phyloP scores from a whole-genome alignment of 2,888 invertebrate genomes.

The Idaea dimidiata region DNA sequence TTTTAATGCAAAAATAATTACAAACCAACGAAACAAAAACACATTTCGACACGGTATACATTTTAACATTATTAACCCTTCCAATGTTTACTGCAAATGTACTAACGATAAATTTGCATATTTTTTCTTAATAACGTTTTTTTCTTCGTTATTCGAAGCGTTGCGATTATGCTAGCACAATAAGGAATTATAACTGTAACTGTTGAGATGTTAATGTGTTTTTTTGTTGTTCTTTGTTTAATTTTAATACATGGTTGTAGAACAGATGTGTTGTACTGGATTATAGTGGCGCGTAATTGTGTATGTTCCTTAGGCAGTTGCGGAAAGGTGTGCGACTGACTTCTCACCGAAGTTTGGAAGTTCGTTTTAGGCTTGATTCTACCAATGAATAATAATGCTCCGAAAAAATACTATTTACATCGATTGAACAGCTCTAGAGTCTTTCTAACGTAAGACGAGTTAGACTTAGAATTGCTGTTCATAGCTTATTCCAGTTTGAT shows the following conservation, averaged over 20 bases:
- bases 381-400: too few species aligned
- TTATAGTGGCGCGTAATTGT: not conserved
- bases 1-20: slow-evolving; percentile 37
- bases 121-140: slow-evolving; percentile 55
- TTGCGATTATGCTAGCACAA: slow-evolving; percentile 57
- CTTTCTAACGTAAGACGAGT: too few species aligned
- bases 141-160: slow-evolving; percentile 50
- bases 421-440: too few species aligned
- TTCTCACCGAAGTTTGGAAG: not conserved
- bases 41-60: slow-evolving; percentile 38
- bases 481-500: too few species aligned
- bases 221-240: slow-evolving; percentile 48
- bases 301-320: not conserved
- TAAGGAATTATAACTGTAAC: slow-evolving; percentile 60
- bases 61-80: slow-evolving; percentile 46
- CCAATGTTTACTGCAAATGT: slow-evolving; percentile 28
- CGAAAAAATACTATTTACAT: too few species aligned
- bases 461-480: too few species aligned
- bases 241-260: slow-evolving; percentile 42
- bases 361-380: too few species aligned
- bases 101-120: slow-evolving; percentile 49
- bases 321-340: not conserved
- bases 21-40: slow-evolving; percentile 31
- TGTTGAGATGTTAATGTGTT: slow-evolving; percentile 70
- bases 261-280: slow-evolving; percentile 41